Evolutionary conservation across 2,888 invertebrate genomes (phyloP), one percentile per base, ranked within the genome.

Genomic region (Hybos culiciformis): DNA sequence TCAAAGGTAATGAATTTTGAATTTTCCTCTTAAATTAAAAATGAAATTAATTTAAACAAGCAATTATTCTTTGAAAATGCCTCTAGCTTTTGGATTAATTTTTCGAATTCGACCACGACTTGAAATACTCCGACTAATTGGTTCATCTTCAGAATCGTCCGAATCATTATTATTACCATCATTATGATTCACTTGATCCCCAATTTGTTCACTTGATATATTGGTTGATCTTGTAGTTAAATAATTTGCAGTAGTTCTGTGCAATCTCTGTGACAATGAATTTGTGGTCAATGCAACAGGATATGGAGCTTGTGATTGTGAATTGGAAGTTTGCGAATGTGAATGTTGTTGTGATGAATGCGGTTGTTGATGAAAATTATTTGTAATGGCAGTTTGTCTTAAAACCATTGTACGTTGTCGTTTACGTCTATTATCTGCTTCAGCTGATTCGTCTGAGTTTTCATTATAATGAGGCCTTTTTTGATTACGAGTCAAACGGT

Each of bases 21-120:
- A n/a, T n/a, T n/a, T n/a, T n/a, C n/a, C n/a, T n/a, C n/a, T n/a
- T n/a, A n/a, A n/a, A n/a, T n/a, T n/a, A n/a, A n/a, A n/a, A n/a
- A n/a, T n/a, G n/a, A n/a, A n/a, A n/a, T n/a, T n/a, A n/a, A n/a
- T n/a, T n/a, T n/a, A n/a, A n/a, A n/a, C n/a, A n/a, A n/a, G n/a
- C n/a, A 36, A 36, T 57, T 59, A 66, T 53, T 66, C 66, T 52
- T 62, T 64, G 50, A 66, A 65, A 53, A 78, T 73, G 39, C 82
- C 81, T 41, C 81, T 72, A 46, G 83, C 86, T 59, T 83, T 77
- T 44, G 83, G 78, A 20, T 87, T 87, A 53, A 88, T 75, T 63
- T 81, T 83, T 41, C 91, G 74, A 43, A 91, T 77, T 33, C 91
- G 74, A 3, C 92, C 91, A 41, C 91, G 74, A 54, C 87, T 88